phyloP scores from a whole-genome alignment of 2,113 vertebrate species.

The Rhabdomys dilectus region DNA sequence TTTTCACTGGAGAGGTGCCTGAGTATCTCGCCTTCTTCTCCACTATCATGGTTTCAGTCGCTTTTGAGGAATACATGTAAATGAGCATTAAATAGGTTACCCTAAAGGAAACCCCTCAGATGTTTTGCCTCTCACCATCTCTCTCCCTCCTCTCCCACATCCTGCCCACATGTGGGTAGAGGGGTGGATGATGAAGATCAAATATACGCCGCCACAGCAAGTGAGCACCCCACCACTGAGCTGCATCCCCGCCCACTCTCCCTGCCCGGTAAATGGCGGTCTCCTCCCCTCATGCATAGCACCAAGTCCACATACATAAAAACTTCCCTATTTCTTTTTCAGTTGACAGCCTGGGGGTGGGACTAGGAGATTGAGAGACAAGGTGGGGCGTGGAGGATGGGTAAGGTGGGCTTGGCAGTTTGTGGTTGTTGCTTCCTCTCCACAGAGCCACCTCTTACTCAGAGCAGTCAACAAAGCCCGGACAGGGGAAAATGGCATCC shows the following conservation, averaged over 20 bases:
- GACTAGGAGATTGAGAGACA: background rate
- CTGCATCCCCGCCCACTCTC: background rate
- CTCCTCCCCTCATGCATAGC: background rate
- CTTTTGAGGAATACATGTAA: conserved; percentile 17
- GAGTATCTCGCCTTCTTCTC: background rate
- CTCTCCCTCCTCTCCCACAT: background rate
- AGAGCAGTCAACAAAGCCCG: conserved; percentile 6
- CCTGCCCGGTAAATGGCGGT: background rate
- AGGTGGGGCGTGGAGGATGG: background rate
- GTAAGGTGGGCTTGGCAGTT: conserved; percentile 27
- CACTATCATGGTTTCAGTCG: background rate
- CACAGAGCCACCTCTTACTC: conserved; percentile 38
- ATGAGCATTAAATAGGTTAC: background rate
- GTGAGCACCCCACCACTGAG: too few species aligned
- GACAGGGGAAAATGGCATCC: background rate
- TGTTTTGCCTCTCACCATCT: background rate
- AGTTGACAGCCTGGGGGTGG: background rate
- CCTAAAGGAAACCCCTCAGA: background rate
- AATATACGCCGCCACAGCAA: too few species aligned
- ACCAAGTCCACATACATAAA: background rate
- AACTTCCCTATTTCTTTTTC: background rate
- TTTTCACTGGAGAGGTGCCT: background rate
- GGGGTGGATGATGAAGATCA: background rate
- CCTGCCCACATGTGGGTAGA: background rate
- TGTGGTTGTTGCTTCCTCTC: conserved; percentile 38